Base-by-base conservation (phyloP, 2,113 vertebrate genomes). In the Apteryx owenii region DNA sequence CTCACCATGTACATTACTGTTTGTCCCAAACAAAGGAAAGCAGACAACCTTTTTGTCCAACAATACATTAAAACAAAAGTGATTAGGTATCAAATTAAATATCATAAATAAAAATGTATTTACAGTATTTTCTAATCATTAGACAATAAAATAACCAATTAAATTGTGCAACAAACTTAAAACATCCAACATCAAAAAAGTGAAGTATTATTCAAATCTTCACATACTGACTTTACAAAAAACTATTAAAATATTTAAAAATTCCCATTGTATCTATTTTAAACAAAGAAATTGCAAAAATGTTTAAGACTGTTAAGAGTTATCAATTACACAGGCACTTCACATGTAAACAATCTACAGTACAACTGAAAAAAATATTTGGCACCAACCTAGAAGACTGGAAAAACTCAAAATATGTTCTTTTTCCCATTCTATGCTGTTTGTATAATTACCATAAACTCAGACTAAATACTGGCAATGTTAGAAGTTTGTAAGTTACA, bases 301-400 rank as follows among this genome's bases (percentile, higher is more conserved):
- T 98, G 94, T 89, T 97, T 98, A 98, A 97, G 97, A 98, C 98
- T 98, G 97, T 94, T 97, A 97, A 98, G 94, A 98, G 93, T 98
- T 95, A 97, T 98, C 98, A 98, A 94, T 98, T 97, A 98, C 98
- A 98, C 98, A 98, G 98, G 98, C 98, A 98, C 98, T 98, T 98
- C 98, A 98, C 98, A 98, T 98, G 98, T 98, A 98, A 98, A 98
- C 98, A 98, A 98, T 98, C 98, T 98, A 98, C 98, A 98, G 96
- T 98, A 98, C 97, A 98, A 98, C 95, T 97, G 95, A 98, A 98
- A 95, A 93, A 96, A 97, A 95, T 97, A 97, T 97, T 98, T 98
- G 98, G 98, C 98, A 98, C 97, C 97, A 98, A 98, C 95, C 96
- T 97, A 98, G 97, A 98, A 97, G 97, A 98, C 97, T 97, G 98